Evolutionary conservation across 2,113 vertebrate species (phyloP).

Genomic region (Callithrix jacchus): DNA sequence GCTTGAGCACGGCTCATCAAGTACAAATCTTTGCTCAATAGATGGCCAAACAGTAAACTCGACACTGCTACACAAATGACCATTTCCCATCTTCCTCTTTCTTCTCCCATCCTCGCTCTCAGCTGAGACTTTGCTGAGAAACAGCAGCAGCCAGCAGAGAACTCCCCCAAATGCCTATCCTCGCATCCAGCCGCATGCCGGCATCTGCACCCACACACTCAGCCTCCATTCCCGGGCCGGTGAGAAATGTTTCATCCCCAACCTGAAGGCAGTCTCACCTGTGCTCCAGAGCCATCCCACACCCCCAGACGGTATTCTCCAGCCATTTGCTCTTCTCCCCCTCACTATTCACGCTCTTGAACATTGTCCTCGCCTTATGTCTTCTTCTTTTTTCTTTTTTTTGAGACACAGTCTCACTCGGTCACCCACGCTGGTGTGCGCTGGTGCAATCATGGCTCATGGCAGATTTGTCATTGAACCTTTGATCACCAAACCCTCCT

Average conservation of each 20-base stretch:
- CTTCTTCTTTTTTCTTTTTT: no score
- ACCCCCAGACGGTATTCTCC: background rate
- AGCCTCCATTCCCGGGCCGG: background rate
- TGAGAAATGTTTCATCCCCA: background rate
- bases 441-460: no score
- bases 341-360: background rate
- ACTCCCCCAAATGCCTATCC: accelerated
- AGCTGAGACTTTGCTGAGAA: background rate
- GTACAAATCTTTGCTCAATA: no score
- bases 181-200: accelerated
- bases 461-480: no score
- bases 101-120: no score
- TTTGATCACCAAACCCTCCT: no score
- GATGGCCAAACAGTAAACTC: background rate
- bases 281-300: background rate
- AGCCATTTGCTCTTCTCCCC: background rate
- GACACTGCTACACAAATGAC: background rate
- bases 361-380: background rate
- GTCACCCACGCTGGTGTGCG: no score
- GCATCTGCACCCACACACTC: background rate
- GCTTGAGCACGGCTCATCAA: no score
- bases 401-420: no score
- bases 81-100: no score
- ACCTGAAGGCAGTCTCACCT: background rate
- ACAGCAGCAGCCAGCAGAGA: background rate